Conservation (phyloP, 2,888 invertebrate genomes). For the Dasysyrphus tricinctus region DNA sequence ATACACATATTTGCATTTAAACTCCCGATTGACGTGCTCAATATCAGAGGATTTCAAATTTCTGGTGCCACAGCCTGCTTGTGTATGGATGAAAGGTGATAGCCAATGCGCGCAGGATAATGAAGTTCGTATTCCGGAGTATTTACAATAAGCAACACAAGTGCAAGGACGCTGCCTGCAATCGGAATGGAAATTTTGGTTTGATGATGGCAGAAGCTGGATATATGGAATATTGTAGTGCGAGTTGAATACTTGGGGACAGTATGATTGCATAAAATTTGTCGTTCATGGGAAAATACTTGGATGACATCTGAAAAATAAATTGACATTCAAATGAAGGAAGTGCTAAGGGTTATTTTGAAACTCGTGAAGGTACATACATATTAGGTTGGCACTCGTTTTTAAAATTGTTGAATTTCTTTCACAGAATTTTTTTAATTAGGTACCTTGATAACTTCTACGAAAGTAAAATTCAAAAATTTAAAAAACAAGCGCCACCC, state of each 20-base stretch:
- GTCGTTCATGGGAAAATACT: constrained; percentile 28
- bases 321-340: constrained; percentile 27
- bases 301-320: constrained; percentile 24
- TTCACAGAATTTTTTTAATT: no score
- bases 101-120: constrained; percentile 35
- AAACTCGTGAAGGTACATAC: not conserved
- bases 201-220: constrained; percentile 18
- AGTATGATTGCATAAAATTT: constrained; percentile 41
- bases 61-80: constrained; percentile 15
- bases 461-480: no score
- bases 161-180: constrained; percentile 9
- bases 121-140: constrained; percentile 46
- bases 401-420: no score
- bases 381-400: no score
- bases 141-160: constrained; percentile 21
- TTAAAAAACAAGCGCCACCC: no score
- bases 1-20: constrained; percentile 51
- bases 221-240: not conserved
- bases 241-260: constrained; percentile 11
- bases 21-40: constrained; percentile 66
- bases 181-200: constrained; percentile 13
- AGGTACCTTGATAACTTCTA: no score
- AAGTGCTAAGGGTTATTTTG: not conserved
- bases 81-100: not conserved
- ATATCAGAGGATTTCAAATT: constrained; percentile 59